phyloP scores from a whole-genome alignment of 37 sponge, comb jelly and placozoan species.

The Aplysina aerophoba region DNA sequence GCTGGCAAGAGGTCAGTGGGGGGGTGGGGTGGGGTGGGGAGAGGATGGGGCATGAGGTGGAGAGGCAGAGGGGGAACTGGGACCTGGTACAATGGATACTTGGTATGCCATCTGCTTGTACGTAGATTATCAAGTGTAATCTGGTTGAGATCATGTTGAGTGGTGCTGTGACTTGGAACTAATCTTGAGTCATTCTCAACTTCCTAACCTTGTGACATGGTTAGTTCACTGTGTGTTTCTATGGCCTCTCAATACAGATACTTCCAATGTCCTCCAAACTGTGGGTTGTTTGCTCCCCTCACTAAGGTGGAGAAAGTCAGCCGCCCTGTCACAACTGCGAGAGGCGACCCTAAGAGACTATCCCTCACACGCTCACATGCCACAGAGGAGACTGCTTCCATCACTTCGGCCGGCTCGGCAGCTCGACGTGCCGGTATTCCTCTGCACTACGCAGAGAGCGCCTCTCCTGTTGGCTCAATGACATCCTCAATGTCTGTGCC shows the following conservation, averaged over 20 bases:
- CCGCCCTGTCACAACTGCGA: background rate
- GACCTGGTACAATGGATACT: background rate
- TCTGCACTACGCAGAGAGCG: background rate
- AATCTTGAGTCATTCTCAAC: too few species aligned
- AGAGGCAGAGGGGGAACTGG: background rate
- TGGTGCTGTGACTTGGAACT: too few species aligned
- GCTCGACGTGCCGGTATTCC: background rate
- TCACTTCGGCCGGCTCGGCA: constrained; percentile 4
- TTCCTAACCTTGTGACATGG: too few species aligned
- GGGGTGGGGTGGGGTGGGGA: background rate
- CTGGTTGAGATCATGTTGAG: too few species aligned
- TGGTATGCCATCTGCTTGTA: background rate
- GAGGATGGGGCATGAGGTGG: background rate
- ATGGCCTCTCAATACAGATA: constrained; percentile 57
- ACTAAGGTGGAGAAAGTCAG: constrained; percentile 71
- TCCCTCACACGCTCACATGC: constrained; percentile 26
- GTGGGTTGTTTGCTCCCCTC: constrained; percentile 88
- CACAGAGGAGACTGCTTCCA: constrained; percentile 7
- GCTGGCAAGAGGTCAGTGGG: constrained; percentile 73
- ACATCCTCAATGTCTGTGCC: background rate
- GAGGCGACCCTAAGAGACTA: background rate
- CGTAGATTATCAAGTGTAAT: background rate
- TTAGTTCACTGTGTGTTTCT: background rate
- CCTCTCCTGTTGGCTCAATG: constrained; percentile 5
- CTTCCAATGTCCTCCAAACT: constrained; percentile 82